Evolutionary conservation across 2,888 invertebrate species (phyloP).

Genomic region (Chesias legatella): DNA sequence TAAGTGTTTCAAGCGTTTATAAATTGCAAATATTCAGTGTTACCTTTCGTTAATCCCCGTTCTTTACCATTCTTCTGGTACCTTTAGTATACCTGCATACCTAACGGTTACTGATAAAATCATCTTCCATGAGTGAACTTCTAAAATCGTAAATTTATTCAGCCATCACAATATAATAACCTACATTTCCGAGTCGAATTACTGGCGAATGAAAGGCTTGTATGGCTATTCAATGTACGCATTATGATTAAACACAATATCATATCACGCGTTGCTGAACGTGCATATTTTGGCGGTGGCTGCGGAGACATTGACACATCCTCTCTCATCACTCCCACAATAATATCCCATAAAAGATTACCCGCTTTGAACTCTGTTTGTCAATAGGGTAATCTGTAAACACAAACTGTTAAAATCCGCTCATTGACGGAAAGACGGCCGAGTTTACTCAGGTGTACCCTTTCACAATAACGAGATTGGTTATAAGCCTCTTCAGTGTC

Average conservation of each 20-base stretch:
- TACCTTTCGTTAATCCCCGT: no score
- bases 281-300: constrained; percentile 32
- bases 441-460: constrained; percentile 72
- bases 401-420: constrained; percentile 75
- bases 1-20: no score
- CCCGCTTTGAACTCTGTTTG: constrained; percentile 69
- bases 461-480: constrained; percentile 47
- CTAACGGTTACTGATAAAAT: no score
- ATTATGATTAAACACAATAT: constrained; percentile 7
- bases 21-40: no score
- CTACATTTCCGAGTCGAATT: no score
- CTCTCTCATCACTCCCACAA: constrained; percentile 42
- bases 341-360: constrained; percentile 59
- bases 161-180: no score
- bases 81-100: no score
- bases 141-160: no score
- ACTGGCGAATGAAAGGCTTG: neutral
- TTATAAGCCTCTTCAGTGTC: constrained; percentile 53
- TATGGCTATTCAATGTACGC: neutral
- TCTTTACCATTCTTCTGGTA: no score
- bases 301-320: constrained; percentile 41
- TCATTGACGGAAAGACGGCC: constrained; percentile 56
- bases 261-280: constrained; percentile 18
- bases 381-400: constrained; percentile 72
- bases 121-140: no score